phyloP scores from a whole-genome alignment of 2,113 vertebrate genomes.

The Myiagra hebetior region DNA sequence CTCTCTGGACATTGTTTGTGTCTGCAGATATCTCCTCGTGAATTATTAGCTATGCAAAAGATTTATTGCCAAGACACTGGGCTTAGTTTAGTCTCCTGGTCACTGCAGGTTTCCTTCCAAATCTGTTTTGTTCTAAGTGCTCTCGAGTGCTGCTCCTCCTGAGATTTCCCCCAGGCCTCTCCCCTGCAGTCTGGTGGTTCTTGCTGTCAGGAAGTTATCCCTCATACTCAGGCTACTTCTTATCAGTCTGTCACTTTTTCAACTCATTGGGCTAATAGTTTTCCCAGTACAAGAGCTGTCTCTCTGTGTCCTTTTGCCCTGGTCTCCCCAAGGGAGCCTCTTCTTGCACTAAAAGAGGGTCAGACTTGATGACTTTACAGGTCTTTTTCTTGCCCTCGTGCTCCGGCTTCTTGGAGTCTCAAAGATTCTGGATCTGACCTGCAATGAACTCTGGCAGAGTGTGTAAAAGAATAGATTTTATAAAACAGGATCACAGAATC shows the following conservation, averaged over 20 bases:
- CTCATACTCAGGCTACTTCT: conserved; percentile 34
- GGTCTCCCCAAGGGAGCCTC: background rate
- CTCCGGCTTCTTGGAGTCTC: background rate
- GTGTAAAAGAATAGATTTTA: background rate
- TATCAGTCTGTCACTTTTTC: conserved; percentile 56
- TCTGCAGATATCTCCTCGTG: background rate
- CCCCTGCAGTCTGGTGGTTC: conserved; percentile 9
- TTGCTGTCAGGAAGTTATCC: conserved; percentile 55
- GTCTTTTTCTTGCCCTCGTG: background rate
- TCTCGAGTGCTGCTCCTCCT: background rate
- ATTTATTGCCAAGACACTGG: background rate
- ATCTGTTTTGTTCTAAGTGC: background rate
- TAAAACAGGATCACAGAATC: background rate
- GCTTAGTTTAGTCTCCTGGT: conserved; percentile 14
- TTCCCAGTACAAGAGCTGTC: background rate
- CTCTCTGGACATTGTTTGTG: conserved; percentile 3
- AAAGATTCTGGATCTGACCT: background rate
- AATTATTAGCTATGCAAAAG: conserved; percentile 19
- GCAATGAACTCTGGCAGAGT: background rate
- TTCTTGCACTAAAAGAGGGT: background rate
- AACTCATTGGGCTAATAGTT: conserved; percentile 51
- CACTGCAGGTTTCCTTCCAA: conserved; percentile 2
- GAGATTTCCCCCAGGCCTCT: background rate
- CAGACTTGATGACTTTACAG: background rate
- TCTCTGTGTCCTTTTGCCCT: background rate